phyloP scores from a whole-genome alignment of 2,113 vertebrate species.

The Oenanthe melanoleuca region DNA sequence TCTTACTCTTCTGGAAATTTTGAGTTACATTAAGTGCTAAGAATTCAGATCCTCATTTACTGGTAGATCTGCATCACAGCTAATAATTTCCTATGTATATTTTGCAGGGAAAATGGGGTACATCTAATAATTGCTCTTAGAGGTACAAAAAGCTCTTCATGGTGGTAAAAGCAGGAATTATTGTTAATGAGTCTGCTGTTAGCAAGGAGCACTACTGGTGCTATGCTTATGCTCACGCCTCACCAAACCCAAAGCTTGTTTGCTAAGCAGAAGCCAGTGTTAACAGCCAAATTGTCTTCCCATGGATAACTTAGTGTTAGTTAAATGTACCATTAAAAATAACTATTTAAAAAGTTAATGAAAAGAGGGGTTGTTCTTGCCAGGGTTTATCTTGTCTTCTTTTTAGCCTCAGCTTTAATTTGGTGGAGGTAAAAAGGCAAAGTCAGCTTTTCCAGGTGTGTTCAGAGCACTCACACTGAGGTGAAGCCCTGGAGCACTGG shows the following conservation, averaged over 20 bases:
- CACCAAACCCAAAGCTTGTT: constrained; percentile 60
- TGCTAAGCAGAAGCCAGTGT: constrained; percentile 67
- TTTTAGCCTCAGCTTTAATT: background rate
- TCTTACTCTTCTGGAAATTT: background rate
- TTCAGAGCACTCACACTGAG: background rate
- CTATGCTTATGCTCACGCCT: constrained; percentile 53
- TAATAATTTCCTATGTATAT: constrained; percentile 2
- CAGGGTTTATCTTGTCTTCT: constrained; percentile 9
- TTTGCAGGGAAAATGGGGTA: constrained; percentile 1
- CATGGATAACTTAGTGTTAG: constrained; percentile 69
- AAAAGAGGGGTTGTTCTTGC: constrained; percentile 22
- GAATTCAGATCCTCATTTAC: background rate
- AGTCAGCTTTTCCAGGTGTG: background rate
- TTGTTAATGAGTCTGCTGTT: constrained; percentile 73
- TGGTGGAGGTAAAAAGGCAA: background rate
- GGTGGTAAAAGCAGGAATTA: constrained; percentile 59
- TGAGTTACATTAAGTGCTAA: background rate
- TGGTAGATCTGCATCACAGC: background rate
- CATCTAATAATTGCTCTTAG: constrained; percentile 43
- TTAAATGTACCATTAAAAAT: constrained; percentile 79
- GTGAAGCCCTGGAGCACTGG: background rate
- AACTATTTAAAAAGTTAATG: constrained; percentile 71
- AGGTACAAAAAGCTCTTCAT: constrained; percentile 46
- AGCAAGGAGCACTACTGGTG: constrained; percentile 49
- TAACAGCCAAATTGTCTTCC: constrained; percentile 71